Evolutionary conservation across 2,113 vertebrate genomes (phyloP).

Genomic region (Vombatus ursinus): DNA sequence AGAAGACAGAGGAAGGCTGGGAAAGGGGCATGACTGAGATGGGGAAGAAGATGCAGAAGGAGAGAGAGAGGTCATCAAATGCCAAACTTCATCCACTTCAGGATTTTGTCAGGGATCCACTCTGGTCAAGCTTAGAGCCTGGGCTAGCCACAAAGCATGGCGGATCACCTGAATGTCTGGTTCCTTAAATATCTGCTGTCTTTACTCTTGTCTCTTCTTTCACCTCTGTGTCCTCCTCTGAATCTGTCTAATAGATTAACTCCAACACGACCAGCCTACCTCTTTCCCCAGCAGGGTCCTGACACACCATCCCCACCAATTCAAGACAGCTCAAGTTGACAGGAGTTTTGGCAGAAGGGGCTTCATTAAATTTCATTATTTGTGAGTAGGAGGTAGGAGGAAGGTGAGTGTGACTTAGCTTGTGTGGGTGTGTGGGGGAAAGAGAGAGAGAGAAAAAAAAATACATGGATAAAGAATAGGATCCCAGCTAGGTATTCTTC

Average conservation of each 20-base stretch:
- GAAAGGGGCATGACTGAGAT: background rate
- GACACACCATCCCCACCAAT: background rate
- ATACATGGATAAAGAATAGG: background rate
- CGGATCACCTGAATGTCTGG: background rate
- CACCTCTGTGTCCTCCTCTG: background rate
- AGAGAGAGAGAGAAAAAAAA: background rate
- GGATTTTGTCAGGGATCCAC: background rate
- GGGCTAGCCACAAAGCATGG: background rate
- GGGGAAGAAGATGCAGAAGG: background rate
- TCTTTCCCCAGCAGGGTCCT: background rate
- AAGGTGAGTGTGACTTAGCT: conserved; percentile 5
- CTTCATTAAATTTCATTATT: conserved; percentile 23
- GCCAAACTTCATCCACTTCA: background rate
- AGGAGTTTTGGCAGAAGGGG: background rate
- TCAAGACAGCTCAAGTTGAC: conserved; percentile 32
- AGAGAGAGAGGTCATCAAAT: background rate
- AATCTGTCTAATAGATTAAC: background rate
- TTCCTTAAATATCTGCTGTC: background rate
- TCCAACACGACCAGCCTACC: background rate
- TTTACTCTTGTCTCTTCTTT: background rate
- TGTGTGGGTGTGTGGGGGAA: background rate
- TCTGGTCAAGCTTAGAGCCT: background rate
- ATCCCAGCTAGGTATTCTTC: background rate
- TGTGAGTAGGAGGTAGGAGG: conserved; percentile 33
- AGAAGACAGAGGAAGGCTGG: background rate